Percentiles rank a stretch among this genome's conserved stretches.
Evolutionary conservation across 2,113 vertebrate genomes (phyloP).

Genomic region (Collichthys lucidus): DNA sequence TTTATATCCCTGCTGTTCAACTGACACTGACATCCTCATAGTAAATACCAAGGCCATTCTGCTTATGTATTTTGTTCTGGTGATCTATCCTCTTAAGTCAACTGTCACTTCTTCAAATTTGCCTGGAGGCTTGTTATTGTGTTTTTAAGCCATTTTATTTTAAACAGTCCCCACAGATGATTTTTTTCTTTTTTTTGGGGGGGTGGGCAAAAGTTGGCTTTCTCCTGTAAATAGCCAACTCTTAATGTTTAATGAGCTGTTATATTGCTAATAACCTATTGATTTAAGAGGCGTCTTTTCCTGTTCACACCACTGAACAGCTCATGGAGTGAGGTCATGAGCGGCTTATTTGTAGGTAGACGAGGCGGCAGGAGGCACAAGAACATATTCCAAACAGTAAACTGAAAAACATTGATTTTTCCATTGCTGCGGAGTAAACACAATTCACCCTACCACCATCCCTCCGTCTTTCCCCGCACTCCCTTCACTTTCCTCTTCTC

Average conservation of each 20-base stretch:
- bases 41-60: conserved; percentile 37
- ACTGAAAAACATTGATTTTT: conserved; percentile 65
- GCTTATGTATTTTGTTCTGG: conserved; percentile 35
- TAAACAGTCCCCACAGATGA: conserved; percentile 22
- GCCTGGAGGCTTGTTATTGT: conserved; percentile 24
- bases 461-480: conserved; percentile 53
- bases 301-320: conserved; percentile 43
- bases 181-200: conserved; percentile 3
- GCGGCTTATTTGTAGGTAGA: conserved; percentile 47
- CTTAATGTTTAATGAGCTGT: conserved; percentile 42
- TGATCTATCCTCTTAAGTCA: conserved; percentile 49
- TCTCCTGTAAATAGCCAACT: conserved; percentile 12
- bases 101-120: conserved; percentile 61
- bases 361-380: conserved; percentile 13
- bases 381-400: conserved; percentile 39
- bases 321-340: conserved; percentile 32
- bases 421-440: conserved; percentile 64
- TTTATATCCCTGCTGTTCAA: conserved; percentile 53
- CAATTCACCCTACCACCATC: conserved; percentile 52
- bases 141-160: conserved; percentile 49
- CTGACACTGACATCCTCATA: conserved; percentile 61
- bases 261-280: conserved; percentile 67
- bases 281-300: conserved; percentile 48
- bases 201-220: conserved; percentile 19
- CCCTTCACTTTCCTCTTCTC: conserved; percentile 52